These are phyloP conservation scores for Clarias macrocephalus DNA, from an alignment of 2,113 vertebrate species.

Conservation along the genomic window DNA sequence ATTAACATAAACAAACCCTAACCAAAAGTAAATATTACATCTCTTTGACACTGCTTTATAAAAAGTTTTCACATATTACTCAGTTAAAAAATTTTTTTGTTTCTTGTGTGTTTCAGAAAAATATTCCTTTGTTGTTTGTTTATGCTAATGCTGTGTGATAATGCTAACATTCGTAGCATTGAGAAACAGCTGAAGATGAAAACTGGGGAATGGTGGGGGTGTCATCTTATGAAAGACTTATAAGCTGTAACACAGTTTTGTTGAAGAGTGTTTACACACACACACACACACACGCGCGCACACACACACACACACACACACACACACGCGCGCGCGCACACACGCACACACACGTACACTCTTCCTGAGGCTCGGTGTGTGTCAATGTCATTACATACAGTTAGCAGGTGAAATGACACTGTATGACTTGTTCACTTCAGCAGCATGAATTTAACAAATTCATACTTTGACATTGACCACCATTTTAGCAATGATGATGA, in stretches of 20 bases:
- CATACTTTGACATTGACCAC: constrained; percentile 51
- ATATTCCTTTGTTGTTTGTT: neutral
- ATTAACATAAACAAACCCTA: neutral
- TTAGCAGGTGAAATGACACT: constrained; percentile 28
- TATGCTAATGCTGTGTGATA: neutral
- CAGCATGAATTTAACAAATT: constrained; percentile 48
- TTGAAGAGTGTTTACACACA: constrained; percentile 7
- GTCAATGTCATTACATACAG: constrained; percentile 49
- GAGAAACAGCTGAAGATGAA: constrained; percentile 12
- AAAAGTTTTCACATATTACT: neutral
- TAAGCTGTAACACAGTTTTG: constrained; percentile 27
- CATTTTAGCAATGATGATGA: constrained; percentile 45
- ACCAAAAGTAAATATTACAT: neutral
- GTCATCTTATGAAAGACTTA: constrained; percentile 43
- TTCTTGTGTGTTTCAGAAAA: constrained; percentile 1
- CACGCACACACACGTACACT: constrained; percentile 18
- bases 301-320: constrained; percentile 16
- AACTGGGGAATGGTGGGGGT: constrained; percentile 20
- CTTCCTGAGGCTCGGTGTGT: constrained; percentile 12
- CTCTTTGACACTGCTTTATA: neutral
- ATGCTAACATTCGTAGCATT: constrained; percentile 19
- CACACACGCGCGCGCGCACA: neutral
- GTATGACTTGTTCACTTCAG: constrained; percentile 43
- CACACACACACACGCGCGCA: constrained; percentile 2
- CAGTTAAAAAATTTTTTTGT: neutral